Conservation (phyloP, 1,140 invertebrate genomes). For the Saccostrea cuccullata region DNA sequence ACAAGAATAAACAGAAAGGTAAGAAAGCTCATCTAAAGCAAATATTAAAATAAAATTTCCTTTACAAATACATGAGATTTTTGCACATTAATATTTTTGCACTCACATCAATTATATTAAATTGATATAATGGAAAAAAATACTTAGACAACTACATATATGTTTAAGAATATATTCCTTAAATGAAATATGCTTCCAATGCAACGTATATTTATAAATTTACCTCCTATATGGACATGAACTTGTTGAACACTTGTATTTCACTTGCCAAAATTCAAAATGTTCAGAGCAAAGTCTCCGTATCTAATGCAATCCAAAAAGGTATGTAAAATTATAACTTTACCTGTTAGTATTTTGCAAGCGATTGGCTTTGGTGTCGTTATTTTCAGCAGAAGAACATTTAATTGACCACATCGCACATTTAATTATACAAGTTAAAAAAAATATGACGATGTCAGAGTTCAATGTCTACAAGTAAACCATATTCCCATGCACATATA, state of each 20-base stretch:
- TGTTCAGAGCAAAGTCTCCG: neutral
- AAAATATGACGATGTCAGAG: neutral
- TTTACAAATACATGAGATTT: no score
- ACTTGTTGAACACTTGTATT: neutral
- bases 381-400: neutral
- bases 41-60: no score
- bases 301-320: neutral
- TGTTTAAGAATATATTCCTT: no score
- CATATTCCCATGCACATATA: neutral
- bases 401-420: constrained; percentile 11
- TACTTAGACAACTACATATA: no score
- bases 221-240: neutral
- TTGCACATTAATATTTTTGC: no score
- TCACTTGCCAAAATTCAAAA: neutral
- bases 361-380: neutral
- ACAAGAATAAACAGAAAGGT: no score
- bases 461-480: neutral
- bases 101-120: no score
- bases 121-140: no score
- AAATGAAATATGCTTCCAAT: no score
- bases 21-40: no score
- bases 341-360: neutral
- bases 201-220: neutral
- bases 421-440: neutral
- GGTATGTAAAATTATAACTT: constrained; percentile 11